phyloP scores from a whole-genome alignment of 2,888 invertebrate genomes.

The Caenorhabditis afra region DNA sequence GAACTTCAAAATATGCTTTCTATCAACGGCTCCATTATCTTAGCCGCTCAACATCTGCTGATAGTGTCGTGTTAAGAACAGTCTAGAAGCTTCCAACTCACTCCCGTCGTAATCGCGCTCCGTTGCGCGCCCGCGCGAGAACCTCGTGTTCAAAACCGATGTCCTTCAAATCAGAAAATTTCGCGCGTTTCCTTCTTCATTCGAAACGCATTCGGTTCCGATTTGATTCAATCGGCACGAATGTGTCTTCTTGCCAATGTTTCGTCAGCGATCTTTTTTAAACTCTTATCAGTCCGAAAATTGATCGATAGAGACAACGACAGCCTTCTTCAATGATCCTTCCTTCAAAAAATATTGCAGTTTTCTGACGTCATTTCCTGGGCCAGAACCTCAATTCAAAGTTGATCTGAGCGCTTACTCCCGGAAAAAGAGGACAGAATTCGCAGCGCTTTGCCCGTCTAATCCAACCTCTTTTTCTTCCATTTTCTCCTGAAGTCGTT shows the following conservation, averaged over 20 bases:
- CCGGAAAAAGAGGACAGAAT: not conserved
- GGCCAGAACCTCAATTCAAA: not conserved
- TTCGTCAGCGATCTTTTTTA: slow-evolving; percentile 25
- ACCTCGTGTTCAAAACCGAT: no score
- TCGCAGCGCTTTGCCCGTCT: slow-evolving; percentile 4
- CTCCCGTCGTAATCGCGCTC: no score
- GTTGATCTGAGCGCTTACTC: not conserved
- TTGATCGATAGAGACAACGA: slow-evolving; percentile 16
- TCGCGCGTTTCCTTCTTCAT: no score
- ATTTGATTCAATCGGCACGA: no score
- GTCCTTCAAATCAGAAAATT: no score
- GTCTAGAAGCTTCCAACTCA: no score
- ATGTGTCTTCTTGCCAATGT: slow-evolving; percentile 5
- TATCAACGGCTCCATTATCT: no score
- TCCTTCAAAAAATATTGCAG: not conserved
- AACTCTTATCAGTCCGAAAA: slow-evolving; percentile 27
- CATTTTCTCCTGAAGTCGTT: not conserved
- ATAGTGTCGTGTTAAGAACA: no score
- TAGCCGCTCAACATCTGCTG: no score
- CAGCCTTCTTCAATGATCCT: not conserved
- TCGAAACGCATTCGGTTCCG: no score
- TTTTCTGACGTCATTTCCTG: not conserved
- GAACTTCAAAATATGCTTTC: no score
- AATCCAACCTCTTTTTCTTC: slow-evolving; percentile 6
- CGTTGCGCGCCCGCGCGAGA: no score